Conservation (phyloP, 1,140 invertebrate species). For the Trachymyrmex septentrionalis region DNA sequence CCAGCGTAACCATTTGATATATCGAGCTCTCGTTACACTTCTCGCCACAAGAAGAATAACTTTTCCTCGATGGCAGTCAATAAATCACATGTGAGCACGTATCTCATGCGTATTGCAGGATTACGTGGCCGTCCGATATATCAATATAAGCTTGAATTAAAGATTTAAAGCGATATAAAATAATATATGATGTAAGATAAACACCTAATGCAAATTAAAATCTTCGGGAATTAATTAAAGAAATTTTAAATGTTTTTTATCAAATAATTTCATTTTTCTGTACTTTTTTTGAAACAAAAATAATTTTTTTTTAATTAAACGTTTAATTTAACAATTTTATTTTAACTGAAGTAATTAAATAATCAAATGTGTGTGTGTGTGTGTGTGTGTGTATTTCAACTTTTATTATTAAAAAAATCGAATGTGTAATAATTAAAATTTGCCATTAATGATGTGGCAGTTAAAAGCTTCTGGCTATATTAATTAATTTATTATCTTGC, state of each 20-base stretch:
- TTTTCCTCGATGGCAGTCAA: neutral
- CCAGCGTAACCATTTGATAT: conserved; percentile 23
- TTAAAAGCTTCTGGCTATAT: too few relatives aligned
- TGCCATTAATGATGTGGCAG: neutral
- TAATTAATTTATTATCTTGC: too few relatives aligned
- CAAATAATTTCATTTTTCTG: neutral
- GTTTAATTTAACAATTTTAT: neutral
- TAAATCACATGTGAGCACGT: conserved; percentile 14
- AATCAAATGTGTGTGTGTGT: too few relatives aligned
- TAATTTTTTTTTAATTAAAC: neutral
- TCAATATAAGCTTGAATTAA: neutral
- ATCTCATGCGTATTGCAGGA: neutral
- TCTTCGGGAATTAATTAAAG: neutral
- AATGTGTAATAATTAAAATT: neutral
- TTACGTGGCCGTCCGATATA: neutral
- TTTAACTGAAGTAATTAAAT: neutral
- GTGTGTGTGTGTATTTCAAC: too few relatives aligned
- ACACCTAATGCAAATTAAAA: neutral
- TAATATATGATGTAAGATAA: too few relatives aligned
- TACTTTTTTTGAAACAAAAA: neutral
- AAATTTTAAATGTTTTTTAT: neutral
- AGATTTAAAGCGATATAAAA: neutral
- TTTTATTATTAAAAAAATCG: neutral
- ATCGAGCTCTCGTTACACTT: conserved; percentile 38
- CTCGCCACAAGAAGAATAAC: neutral